phyloP scores from a whole-genome alignment of 2,797 vertebrate genomes.

The Sebastes minor region DNA sequence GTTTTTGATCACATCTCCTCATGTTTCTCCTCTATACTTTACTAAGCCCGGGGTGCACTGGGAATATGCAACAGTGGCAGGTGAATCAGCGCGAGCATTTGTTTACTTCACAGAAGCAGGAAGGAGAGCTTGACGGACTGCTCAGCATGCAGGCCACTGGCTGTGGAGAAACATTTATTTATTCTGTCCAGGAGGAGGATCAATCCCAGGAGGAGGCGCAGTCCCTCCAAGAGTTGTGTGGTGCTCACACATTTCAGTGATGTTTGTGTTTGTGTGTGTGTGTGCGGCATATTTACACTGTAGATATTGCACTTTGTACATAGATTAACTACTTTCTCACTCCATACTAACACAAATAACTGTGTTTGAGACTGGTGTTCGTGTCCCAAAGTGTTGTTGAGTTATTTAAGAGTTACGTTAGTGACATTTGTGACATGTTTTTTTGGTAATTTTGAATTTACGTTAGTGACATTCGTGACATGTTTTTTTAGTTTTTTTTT shows the following conservation, averaged over 20 bases:
- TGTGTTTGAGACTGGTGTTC: too few species aligned
- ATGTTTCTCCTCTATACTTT: constrained; percentile 59
- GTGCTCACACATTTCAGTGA: background rate
- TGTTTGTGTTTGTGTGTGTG: background rate
- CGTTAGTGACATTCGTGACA: too few species aligned
- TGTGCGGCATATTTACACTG: background rate
- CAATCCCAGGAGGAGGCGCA: constrained; percentile 44
- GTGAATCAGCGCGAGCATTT: constrained; percentile 70
- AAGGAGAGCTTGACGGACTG: constrained; percentile 56
- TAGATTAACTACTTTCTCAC: background rate
- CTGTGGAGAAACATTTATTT: constrained; percentile 63
- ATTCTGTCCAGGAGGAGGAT: constrained; percentile 65
- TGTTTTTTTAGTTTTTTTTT: too few species aligned
- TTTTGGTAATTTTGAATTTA: rapidly evolving
- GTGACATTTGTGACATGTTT: rapidly evolving
- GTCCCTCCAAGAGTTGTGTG: constrained; percentile 34
- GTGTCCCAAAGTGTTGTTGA: too few species aligned
- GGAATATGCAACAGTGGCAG: constrained; percentile 71
- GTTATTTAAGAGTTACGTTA: too few species aligned
- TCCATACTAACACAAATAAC: background rate
- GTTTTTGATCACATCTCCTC: constrained; percentile 65
- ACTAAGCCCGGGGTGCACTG: constrained; percentile 54
- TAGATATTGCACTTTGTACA: constrained; percentile 1
- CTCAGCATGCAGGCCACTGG: constrained; percentile 67
- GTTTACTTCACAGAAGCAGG: constrained; percentile 64